Base-by-base conservation (phyloP, 2,888 invertebrate genomes). In the Drosophila fungiperda region DNA sequence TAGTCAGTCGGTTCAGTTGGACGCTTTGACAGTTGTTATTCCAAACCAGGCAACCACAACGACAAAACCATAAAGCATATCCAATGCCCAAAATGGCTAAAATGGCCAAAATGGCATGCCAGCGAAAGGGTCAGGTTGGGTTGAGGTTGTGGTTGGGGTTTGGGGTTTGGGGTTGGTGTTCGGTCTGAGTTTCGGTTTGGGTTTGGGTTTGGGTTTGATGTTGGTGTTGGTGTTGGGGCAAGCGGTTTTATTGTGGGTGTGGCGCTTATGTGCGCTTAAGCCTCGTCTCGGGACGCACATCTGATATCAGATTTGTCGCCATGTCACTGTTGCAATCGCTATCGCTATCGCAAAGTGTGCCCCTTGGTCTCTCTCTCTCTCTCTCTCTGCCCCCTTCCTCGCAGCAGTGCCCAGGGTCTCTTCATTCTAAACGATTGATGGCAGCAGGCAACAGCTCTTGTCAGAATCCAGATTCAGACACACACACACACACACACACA, bases 271-370 rank as follows among this genome's bases (percentile, higher is more conserved):
- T 73, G 73, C 82, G 75, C 72, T 83, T 87, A 87, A 85, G 81
- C 71, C 79, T 70, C 79, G 70, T 73, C 76, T 79, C 71, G 88
- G 81, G 82, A 82, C 90, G 72, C 82, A 88, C 87, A 88, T 87
- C 87, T 88, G 89, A 81, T 84, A 85, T 85, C 85, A 81, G 90
- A 89, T 89, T 89, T 89, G 76, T 77, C 60, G 69, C 70, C 58
- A 57, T 63, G 65, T 66, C 72, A 61, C 68, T 63, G 68, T 77
- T 45, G 70, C 69, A 66, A 66, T 70, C 82, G 85, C 75, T 57
- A 68, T 72, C 76, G 79, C 67, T 63, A 79, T 82, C 61, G 54
- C 35, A 23, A 38, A 49, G 45, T 42, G 45, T 42, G 32, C 32
- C 58, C 20, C 57, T 32, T 33, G n/a, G 32, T 42, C 20, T 33